Percentiles rank a stretch among this genome's conserved stretches.
These are phyloP conservation scores for Thera britannica DNA, from an alignment of 2,888 invertebrate genomes.

Conservation along the genomic window DNA sequence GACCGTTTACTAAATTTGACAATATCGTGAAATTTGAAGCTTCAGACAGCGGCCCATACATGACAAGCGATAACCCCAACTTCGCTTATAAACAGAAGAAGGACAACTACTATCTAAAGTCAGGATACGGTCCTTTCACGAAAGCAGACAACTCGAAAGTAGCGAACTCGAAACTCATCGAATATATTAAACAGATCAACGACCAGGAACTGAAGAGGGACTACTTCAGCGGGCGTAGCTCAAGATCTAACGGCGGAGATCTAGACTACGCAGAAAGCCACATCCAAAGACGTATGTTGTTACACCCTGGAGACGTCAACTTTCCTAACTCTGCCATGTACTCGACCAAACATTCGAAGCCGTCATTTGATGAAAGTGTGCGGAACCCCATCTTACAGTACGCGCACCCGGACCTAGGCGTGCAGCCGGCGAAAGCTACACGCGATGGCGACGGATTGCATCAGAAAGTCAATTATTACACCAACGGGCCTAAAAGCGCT, in stretches of 20 bases:
- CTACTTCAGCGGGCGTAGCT: constrained; percentile 83
- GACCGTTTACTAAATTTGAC: constrained; percentile 86
- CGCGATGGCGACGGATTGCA: constrained; percentile 68
- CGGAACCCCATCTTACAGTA: constrained; percentile 91
- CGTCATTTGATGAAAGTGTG: constrained; percentile 88
- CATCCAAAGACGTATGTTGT: constrained; percentile 89
- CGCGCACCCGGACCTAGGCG: constrained; percentile 91
- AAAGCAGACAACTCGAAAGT: constrained; percentile 86
- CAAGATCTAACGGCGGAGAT: constrained; percentile 76
- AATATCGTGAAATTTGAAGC: constrained; percentile 78
- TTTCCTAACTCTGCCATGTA: constrained; percentile 88
- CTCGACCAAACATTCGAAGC: constrained; percentile 85
- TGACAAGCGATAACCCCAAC: constrained; percentile 65
- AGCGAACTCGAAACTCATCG: constrained; percentile 85
- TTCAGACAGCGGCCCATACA: constrained; percentile 69
- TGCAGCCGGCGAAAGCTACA: constrained; percentile 88
- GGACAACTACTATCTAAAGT: constrained; percentile 72
- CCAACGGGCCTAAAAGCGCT: constrained; percentile 82
- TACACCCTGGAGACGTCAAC: constrained; percentile 86
- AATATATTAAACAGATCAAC: constrained; percentile 88
- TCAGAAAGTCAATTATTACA: constrained; percentile 79
- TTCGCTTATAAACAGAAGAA: constrained; percentile 74
- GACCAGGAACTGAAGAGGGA: constrained; percentile 86
- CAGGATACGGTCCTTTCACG: constrained; percentile 86
- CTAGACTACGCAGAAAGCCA: constrained; percentile 81